These are phyloP conservation scores for Eupithecia vulgata DNA, from an alignment of 2,888 invertebrate genomes.

Conservation along the genomic window DNA sequence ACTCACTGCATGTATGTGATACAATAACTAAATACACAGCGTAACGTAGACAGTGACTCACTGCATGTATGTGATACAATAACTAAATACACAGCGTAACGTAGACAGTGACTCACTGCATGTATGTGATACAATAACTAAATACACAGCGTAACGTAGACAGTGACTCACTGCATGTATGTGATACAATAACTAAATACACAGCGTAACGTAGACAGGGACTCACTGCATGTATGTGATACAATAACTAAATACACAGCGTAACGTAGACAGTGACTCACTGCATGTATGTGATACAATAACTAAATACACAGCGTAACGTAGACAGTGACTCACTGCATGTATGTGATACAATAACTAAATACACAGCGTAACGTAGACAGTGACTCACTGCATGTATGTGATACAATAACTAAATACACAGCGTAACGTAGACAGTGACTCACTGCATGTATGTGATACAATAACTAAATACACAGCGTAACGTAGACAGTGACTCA, in stretches of 20 bases:
- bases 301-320: background rate
- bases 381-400: background rate
- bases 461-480: background rate
- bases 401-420: background rate
- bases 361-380: no score
- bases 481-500: no score
- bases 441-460: background rate
- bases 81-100: background rate
- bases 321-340: no score
- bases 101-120: no score
- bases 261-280: no score
- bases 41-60: no score
- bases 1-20: background rate
- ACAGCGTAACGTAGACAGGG: no score
- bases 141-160: no score
- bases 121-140: background rate
- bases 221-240: background rate
- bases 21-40: background rate
- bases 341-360: background rate
- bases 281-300: background rate
- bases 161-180: background rate
- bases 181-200: background rate
- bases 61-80: background rate
- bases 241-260: background rate
- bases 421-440: no score